Percentiles rank a stretch among this genome's conserved stretches.
Evolutionary conservation across 2,888 invertebrate genomes (phyloP).

Genomic region (Nymphalis polychloros): DNA sequence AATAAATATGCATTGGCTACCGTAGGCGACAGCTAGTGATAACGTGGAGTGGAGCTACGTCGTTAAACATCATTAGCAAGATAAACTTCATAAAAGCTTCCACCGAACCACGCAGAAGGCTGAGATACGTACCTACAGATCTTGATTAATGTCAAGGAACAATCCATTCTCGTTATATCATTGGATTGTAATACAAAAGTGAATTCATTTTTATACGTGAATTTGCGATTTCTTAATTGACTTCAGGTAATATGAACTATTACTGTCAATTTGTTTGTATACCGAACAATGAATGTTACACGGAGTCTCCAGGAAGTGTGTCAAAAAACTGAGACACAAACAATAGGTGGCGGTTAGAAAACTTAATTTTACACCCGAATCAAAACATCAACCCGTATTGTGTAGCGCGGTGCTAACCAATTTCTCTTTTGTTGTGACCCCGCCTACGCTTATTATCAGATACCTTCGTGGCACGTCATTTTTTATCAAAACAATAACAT

Average conservation of each 20-base stretch:
- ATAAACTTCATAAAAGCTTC: constrained; percentile 72
- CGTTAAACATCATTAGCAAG: constrained; percentile 81
- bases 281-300: constrained; percentile 61
- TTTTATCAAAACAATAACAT: constrained; percentile 80
- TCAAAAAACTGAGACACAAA: constrained; percentile 62
- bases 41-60: constrained; percentile 64
- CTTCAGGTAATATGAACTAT: constrained; percentile 31
- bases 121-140: constrained; percentile 51
- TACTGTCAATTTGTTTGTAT: constrained; percentile 53
- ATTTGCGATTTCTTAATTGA: constrained; percentile 3
- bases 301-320: constrained; percentile 53
- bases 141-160: constrained; percentile 54
- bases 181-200: background rate
- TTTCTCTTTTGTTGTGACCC: constrained; percentile 72
- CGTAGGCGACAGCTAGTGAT: constrained; percentile 70
- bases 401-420: constrained; percentile 75
- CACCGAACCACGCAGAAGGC: constrained; percentile 58
- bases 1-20: constrained; percentile 63
- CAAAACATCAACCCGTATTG: constrained; percentile 70
- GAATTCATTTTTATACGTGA: constrained; percentile 6
- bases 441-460: constrained; percentile 80
- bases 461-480: constrained; percentile 76
- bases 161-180: constrained; percentile 17
- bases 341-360: constrained; percentile 67
- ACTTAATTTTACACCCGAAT: constrained; percentile 80